These are phyloP conservation scores for Oligia fasciuncula DNA, from an alignment of 2,888 invertebrate genomes.

Conservation along the genomic window DNA sequence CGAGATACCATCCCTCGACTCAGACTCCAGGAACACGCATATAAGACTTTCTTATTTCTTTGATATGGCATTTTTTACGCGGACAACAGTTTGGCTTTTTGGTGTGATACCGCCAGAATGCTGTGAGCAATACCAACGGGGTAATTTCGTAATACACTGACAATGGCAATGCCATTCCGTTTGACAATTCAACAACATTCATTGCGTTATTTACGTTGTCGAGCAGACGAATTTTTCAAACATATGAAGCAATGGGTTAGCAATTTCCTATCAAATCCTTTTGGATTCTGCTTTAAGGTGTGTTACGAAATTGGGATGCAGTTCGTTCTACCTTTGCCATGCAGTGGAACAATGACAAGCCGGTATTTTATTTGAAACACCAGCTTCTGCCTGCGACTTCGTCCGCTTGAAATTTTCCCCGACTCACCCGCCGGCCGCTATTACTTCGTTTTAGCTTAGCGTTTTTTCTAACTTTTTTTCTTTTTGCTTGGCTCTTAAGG, in stretches of 20 bases:
- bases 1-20: conserved; percentile 68
- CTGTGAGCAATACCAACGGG: neutral
- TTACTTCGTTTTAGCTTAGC: too few relatives aligned
- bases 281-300: neutral
- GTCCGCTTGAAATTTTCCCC: too few relatives aligned
- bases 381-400: too few relatives aligned
- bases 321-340: neutral
- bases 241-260: neutral
- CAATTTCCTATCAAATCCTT: neutral
- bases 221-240: neutral
- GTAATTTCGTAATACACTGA: neutral
- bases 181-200: neutral
- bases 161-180: neutral
- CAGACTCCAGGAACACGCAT: conserved; percentile 41
- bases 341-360: neutral
- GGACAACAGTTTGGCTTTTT: too few relatives aligned
- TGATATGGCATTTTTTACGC: conserved; percentile 6
- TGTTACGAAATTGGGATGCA: neutral
- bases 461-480: too few relatives aligned
- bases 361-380: neutral
- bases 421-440: too few relatives aligned
- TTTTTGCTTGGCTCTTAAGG: too few relatives aligned
- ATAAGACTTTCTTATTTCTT: neutral
- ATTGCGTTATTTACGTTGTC: neutral
- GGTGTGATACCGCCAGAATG: neutral